Evolutionary conservation across 92 coral and sea anemone genomes (phyloP).

Genomic region (Zoanthus solanderi): DNA sequence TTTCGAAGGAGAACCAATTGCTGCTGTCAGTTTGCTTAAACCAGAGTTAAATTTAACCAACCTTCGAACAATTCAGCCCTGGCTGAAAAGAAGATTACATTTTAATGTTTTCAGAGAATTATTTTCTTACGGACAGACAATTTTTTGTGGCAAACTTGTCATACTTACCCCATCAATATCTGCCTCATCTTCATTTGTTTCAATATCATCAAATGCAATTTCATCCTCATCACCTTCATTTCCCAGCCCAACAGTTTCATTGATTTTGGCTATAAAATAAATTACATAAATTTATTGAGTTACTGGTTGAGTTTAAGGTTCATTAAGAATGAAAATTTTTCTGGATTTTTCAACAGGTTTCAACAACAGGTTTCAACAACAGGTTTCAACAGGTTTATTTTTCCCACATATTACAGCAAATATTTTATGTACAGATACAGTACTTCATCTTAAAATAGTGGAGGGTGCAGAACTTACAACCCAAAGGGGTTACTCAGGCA

Average conservation of each 20-base stretch:
- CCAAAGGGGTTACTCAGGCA: too few species aligned
- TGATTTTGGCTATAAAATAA: slow-evolving; percentile 77
- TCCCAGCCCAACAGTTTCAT: slow-evolving; percentile 70
- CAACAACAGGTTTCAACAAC: too few species aligned
- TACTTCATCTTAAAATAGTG: too few species aligned
- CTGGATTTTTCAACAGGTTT: too few species aligned
- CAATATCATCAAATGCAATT: slow-evolving; percentile 75
- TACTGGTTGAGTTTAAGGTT: not conserved
- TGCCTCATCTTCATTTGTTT: slow-evolving; percentile 77
- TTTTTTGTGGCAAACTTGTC: too few species aligned
- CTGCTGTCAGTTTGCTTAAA: not conserved
- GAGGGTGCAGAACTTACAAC: too few species aligned
- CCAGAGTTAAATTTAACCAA: too few species aligned
- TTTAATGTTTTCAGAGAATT: not conserved
- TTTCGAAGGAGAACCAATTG: not conserved
- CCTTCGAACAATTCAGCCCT: too few species aligned
- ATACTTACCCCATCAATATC: slow-evolving; percentile 82
- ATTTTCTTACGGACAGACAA: not conserved
- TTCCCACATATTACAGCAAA: too few species aligned
- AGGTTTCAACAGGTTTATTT: too few species aligned
- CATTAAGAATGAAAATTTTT: not conserved
- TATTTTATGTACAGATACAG: too few species aligned
- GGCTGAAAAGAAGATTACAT: not conserved
- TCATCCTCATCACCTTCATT: slow-evolving; percentile 84
- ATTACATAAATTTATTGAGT: too few species aligned